Conservation (phyloP, 2,888 invertebrate genomes). For the Hermaeophaga mercurialis region DNA sequence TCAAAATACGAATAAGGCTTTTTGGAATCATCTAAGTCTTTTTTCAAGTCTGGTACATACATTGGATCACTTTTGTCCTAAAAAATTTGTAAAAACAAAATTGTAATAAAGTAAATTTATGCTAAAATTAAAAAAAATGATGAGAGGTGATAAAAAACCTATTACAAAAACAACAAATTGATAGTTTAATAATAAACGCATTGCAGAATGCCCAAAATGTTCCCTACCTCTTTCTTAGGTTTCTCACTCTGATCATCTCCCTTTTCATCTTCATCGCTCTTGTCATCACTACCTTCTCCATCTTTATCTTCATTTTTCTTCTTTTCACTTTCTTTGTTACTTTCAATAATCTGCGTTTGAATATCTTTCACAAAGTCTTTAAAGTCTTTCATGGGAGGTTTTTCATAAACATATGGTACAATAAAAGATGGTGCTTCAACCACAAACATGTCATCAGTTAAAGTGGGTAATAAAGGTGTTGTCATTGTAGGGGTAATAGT, state of each 20-base stretch:
- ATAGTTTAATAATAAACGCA: too few species aligned
- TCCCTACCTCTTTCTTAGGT: slow-evolving; percentile 44
- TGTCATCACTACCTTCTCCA: slow-evolving; percentile 54
- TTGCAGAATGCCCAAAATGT: too few species aligned
- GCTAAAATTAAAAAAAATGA: neutral
- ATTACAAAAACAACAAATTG: too few species aligned
- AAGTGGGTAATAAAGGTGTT: slow-evolving; percentile 75
- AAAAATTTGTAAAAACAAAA: neutral
- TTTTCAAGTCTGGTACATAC: slow-evolving; percentile 32
- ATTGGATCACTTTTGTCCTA: slow-evolving; percentile 32
- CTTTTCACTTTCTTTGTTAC: slow-evolving; percentile 48
- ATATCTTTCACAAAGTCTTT: slow-evolving; percentile 72
- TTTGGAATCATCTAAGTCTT: slow-evolving; percentile 56
- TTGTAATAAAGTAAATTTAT: too few species aligned
- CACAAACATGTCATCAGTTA: slow-evolving; percentile 92
- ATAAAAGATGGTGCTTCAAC: slow-evolving; percentile 92
- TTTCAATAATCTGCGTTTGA: slow-evolving; percentile 54
- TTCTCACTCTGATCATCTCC: slow-evolving; percentile 36
- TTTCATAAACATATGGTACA: slow-evolving; percentile 92
- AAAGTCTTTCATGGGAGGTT: slow-evolving; percentile 80
- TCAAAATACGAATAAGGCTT: slow-evolving; percentile 73
- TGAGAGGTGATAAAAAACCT: too few species aligned
- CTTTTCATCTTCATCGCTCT: slow-evolving; percentile 45
- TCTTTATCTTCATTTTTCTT: slow-evolving; percentile 58
- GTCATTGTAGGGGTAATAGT: slow-evolving; percentile 43